A percentile compares a stretch with the other conserved stretches of the same genome.
phyloP scores from a whole-genome alignment of 1,140 invertebrate species.

The Catajapyx aquilonaris region DNA sequence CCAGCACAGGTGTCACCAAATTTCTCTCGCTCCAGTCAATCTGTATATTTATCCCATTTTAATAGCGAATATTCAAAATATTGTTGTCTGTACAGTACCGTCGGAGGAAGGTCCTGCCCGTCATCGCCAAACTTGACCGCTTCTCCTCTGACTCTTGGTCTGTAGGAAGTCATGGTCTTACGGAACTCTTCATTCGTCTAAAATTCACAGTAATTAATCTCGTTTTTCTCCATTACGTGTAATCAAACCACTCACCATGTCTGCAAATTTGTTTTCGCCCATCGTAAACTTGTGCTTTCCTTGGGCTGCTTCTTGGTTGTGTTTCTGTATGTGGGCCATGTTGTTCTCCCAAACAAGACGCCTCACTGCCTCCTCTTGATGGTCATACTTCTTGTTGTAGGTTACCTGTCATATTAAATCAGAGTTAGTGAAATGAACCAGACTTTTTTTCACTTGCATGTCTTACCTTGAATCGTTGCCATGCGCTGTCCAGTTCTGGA shows the following conservation, averaged over 20 bases:
- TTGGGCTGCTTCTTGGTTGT: constrained; percentile 32
- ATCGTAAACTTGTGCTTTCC: constrained; percentile 35
- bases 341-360: constrained; percentile 33
- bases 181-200: no score
- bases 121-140: constrained; percentile 17
- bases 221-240: no score
- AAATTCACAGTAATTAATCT: no score
- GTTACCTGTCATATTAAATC: no score
- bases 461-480: no score
- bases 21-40: constrained; percentile 47
- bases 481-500: no score
- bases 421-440: no score
- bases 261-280: constrained; percentile 38
- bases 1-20: constrained; percentile 34
- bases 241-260: constrained; percentile 30
- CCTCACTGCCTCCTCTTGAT: constrained; percentile 20
- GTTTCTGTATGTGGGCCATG: constrained; percentile 27
- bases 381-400: constrained; percentile 28
- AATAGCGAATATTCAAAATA: constrained; percentile 12
- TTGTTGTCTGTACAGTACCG: constrained; percentile 13
- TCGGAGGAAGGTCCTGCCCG: constrained; percentile 15
- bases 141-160: no score
- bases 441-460: no score
- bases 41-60: no score
- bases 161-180: no score